Base-by-base conservation (phyloP, 2,888 invertebrate species). In the Cheilosia vernalis region DNA sequence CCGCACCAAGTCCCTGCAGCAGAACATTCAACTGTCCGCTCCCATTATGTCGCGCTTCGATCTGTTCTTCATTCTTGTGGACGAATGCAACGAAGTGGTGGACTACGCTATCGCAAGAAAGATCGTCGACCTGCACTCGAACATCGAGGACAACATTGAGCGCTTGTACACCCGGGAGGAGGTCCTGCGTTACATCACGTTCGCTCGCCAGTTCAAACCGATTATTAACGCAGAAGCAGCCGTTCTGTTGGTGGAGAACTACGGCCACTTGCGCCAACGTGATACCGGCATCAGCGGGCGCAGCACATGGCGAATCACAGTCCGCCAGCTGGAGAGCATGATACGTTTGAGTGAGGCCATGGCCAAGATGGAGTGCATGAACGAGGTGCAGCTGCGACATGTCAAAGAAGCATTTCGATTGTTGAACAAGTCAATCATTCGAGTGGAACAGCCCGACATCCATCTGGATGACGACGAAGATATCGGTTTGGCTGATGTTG, bases 31-130 rank as follows among this genome's bases (percentile, higher is more conserved):
- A 0, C 93, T 99, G 17, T 96, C 97, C 0, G 98, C 99, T 0
- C 99, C 99, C 0, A 98, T 99, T 89, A 99, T 99, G 99, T 99
- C 99, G 0, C 95, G 99, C 88, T 99, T 99, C 92, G 99, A 99
- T 92, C 93, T 99, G 17, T 99, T 99, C 93, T 99, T 99, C 93
- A 98, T 99, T 88, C 93, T 99, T 1, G 97, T 99, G 2, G 99
- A 99, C 91, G 99, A 99, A 91, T 97, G 98, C 90, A 97, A 97
- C 91, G 97, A 98, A 93, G 95, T 98, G 88, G 95, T 97, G 0
- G 99, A 99, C 92, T 99, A 98, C 90, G 98, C 99, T 0, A 99
- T 99, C 82, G 99, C 99, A 0, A 94, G 97, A 87, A 97, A 98
- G 90, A 99, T 99, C 76, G 95, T 99, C 0, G 98, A 99, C 90